A percentile compares a stretch with the other conserved stretches of the same genome.
Evolutionary conservation across 2,888 invertebrate genomes (phyloP).

Genomic region (Alviniconcha strummeri): DNA sequence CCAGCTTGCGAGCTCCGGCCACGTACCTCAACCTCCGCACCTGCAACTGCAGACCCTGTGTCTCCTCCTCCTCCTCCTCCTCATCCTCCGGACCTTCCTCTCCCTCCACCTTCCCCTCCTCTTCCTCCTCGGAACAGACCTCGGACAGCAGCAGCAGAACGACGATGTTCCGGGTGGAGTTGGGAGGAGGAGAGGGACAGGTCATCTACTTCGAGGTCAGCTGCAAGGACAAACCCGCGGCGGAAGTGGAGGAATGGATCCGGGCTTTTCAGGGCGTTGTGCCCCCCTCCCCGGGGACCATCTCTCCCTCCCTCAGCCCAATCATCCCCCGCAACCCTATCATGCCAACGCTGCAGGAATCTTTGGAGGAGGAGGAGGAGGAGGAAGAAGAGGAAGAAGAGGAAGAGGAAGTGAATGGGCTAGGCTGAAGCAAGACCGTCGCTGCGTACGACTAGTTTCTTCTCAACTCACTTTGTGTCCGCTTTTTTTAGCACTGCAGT

Average conservation of each 20-base stretch:
- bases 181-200: constrained; percentile 33
- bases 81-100: neutral
- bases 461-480: no score
- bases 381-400: constrained; percentile 6
- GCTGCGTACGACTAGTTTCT: no score
- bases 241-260: constrained; percentile 26
- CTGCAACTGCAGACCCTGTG: constrained; percentile 26
- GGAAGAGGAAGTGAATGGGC: neutral
- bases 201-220: constrained; percentile 34
- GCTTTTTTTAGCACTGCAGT: no score
- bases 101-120: neutral
- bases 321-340: constrained; percentile 36
- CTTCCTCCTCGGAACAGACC: neutral
- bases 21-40: constrained; percentile 35
- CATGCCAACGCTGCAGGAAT: constrained; percentile 38
- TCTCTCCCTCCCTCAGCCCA: constrained; percentile 39
- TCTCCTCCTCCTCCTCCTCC: neutral
- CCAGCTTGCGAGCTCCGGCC: constrained; percentile 26
- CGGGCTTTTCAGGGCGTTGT: constrained; percentile 31
- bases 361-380: constrained; percentile 40
- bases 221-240: neutral
- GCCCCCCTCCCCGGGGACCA: constrained; percentile 25
- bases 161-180: constrained; percentile 30
- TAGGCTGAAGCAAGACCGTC: neutral
- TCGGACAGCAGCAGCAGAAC: neutral